Base-by-base conservation (phyloP, 1,140 invertebrate species). In the Drosophila melanica region DNA sequence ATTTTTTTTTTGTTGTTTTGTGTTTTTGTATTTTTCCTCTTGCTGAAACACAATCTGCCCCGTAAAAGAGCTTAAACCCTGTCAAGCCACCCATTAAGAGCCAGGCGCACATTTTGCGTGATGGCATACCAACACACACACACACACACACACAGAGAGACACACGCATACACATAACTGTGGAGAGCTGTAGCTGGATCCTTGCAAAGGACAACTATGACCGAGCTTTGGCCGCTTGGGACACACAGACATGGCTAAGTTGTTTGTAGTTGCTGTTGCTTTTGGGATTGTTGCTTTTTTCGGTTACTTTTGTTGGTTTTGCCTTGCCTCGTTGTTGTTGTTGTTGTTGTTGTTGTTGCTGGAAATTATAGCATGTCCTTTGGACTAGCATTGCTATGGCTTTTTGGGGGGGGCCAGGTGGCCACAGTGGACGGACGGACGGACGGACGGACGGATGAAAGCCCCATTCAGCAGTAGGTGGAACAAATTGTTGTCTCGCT, bases 81-180 rank as follows among this genome's bases (percentile, higher is more conserved):
- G 87, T 86, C 87, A 90, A 78, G 87, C 87, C 87, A 90, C 81
- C 87, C 87, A 90, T 90, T 90, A 90, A 81, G 79, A 90, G 87
- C 62, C 74, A 73, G 75, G 74, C 79, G 75, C 73, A 82, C 87
- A 87, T 86, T 86, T 87, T 86, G 82, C 82, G 82, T 86, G 82
- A 79, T 86, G 79, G 82, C 84, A 89, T 89, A 84, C 82, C 79
- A 50, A 73, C 66, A 75, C 72, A 75, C 66, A 68, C 27, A 68
- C 72, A 73, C 45, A 72, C 68, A 79, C 42, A 84, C 79, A 75
- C 63, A 81, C 48, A 81, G 47, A 84, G 16, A 20, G 30, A 72
- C 16, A 57, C 4, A 1, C 35, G 11, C 47, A 81, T 12, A 44
- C 27, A 62, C 18, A 60, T 35, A 33, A 7, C 8, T 11, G 14